Evolutionary conservation across 1,140 invertebrate species (phyloP), one percentile per base, ranked within the genome.

Genomic region (Pseudomyrmex dendroicus): DNA sequence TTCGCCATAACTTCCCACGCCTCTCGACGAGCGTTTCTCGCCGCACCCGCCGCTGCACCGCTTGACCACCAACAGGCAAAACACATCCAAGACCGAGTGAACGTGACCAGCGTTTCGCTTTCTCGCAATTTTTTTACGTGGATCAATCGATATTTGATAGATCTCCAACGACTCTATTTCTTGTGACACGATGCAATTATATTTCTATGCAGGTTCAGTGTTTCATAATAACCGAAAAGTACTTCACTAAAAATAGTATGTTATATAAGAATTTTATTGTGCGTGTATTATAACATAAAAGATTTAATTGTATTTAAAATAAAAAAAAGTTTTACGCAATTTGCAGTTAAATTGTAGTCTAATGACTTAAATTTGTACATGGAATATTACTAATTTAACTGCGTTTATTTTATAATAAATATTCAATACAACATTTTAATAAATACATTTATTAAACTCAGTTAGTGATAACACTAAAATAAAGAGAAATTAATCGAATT

Each of bases 1-100:
- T 91, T 84, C 85, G 87, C 83, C 82, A 68, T 80, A 56, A 83
- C 91, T 91, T 91, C 91, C 90, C 90, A 91, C 91, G 91, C 91
- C 83, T 83, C 76, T 82, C 74, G 64, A 73, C 84, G 72, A 72
- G 50, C 56, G 10, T 61, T 62, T 83, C 73, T 64, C 73, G 46
- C 83, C 64, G 48, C 35, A 22, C 72, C 12, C 35, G 50, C 25
- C 82, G 67, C 8, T 35, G 35, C 35, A 35, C 35, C 35, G 59
- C 56, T 85, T 77, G 66, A 87, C 84, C 86, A 83, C 66, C 86
- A 66, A 48, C 57, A 8, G 67, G 72, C 73, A 66, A 59, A 80
- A 70, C 46, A 22, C 50, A 77, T 78, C 76, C 57, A 74, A 46
- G 17, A 15, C 62, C 73, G 82, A 46, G 9, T 5, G 22, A 57